Evolutionary conservation across 2,113 vertebrate species (phyloP), one percentile per base, ranked within the genome.

Genomic region (Scortum barcoo): DNA sequence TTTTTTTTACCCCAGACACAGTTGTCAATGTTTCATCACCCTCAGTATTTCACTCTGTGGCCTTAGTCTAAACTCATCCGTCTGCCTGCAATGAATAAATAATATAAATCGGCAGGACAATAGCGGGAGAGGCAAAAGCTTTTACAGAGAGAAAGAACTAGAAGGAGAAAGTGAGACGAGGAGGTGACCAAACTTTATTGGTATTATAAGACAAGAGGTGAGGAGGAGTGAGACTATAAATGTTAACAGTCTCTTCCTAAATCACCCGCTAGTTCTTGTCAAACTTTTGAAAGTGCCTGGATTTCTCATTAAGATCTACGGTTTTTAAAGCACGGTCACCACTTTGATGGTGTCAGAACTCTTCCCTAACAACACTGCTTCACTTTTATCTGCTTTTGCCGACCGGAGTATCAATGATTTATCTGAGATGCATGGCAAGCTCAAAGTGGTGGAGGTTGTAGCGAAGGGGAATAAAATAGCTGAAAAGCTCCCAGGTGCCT

Each of bases 21-120:
- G 54, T 44, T 73, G 76, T 76, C 75, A 87, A 67, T 85, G 68
- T 88, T 88, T 85, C 46, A 88, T 90, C 68, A 79, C 13, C 54
- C 50, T 83, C 76, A 71, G 46, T 73, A 74, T 81, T 78, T 72
- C 4, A 30, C 53, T 81, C 28, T 42, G 28, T 53, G 44, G 75
- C 78, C 83, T 66, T 12, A 48, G 51, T 79, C 61, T 56, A 79
- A 58, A 67, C 75, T 57, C 48, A 72, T 72, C 16, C 28, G 10
- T 68, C 88, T 77, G 19, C 7, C n/a, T 13, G 5, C 8, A 17
- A 76, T 80, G 67, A 76, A 83, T 84, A 65, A 80, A 80, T 66
- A 3, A 72, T 72, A 58, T 28, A 62, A 46, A 79, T 72, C 4
- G 24, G 70, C 48, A 85, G 68, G 78, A 74, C 80, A 71, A 84